Evolutionary conservation across 1,140 invertebrate genomes (phyloP), one percentile per base, ranked within the genome.

Genomic region (Elymnias hypermnestra): DNA sequence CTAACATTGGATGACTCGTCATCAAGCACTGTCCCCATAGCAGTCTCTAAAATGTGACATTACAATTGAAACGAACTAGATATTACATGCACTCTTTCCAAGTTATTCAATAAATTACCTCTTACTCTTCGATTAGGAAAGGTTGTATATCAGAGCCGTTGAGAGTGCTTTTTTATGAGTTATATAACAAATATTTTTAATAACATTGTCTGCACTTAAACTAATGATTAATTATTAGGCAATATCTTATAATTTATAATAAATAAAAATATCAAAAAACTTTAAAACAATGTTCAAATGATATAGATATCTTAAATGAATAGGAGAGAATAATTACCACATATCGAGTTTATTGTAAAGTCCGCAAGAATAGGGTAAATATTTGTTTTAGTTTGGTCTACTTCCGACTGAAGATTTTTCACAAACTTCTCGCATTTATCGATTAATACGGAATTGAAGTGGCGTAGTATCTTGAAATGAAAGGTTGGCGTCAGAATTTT

Each of bases 381-480:
- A 13, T 38, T 22, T 28, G 10, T 15, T 41, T 23, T 35, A 26
- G 19, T 2, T 5, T 12, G 4, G 15, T 26, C 9, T 18, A 36
- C 14, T 41, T 26, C 22, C 8, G 12, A 18, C n/a, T 17, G 22
- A 6, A 36, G n/a, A 10, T 19, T 36, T 9, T 36, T 7, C 5
- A 21, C 33, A 3, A 36, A 10, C 19, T 47, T 36, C 25, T 61
- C 35, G 14, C 58, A 58, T 29, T 78, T 68, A 19, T 69, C 68
- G 4, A 52, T 56, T 18, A 82, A 53, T 5, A 48, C 49, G 2
- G 28, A 15, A 33, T 43, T 60, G 37, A 95, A 95, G 52, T 93
- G 89, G 42, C 94, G 89, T 4, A 96, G 78, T 38, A 96, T 94
- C 44, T 61, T 61, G 18, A 57, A 61, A 42, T 64, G 62, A 21